Evolutionary conservation across 2,797 vertebrate species (phyloP).

Genomic region (Holocentrus rufus): DNA sequence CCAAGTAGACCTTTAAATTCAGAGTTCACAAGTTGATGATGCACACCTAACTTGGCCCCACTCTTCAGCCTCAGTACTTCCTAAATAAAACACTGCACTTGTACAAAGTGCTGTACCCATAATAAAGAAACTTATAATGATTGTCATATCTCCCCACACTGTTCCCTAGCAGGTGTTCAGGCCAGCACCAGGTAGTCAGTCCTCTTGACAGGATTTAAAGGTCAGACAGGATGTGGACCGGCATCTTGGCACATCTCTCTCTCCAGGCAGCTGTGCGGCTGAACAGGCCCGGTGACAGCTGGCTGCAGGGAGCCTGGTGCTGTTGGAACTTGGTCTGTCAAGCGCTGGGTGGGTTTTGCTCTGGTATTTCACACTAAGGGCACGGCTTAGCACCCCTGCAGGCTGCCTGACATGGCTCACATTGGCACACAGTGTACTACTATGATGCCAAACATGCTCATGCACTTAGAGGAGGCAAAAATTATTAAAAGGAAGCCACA

Average conservation of each 20-base stretch:
- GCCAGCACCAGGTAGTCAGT: conserved; percentile 21
- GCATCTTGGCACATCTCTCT: conserved; percentile 70
- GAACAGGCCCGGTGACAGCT: conserved; percentile 59
- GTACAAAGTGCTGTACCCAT: not conserved
- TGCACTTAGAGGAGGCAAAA: not conserved
- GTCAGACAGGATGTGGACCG: conserved; percentile 74
- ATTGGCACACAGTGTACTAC: conserved; percentile 34
- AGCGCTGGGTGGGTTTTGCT: conserved; percentile 63
- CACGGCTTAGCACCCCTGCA: conserved; percentile 56
- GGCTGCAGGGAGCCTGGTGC: conserved; percentile 58
- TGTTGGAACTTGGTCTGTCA: conserved; percentile 60
- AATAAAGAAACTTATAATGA: not conserved
- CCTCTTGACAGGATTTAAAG: conserved; percentile 70
- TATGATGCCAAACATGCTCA: conserved; percentile 21
- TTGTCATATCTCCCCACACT: not conserved
- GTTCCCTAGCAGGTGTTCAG: conserved; percentile 36
- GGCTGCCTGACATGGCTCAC: conserved; percentile 54
- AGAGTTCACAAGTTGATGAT: not conserved
- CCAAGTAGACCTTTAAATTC: no score
- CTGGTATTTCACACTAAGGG: conserved; percentile 79
- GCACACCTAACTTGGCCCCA: not conserved
- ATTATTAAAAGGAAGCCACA: not conserved
- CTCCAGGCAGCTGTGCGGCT: conserved; percentile 59
- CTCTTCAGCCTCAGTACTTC: not conserved
- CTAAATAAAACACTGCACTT: not conserved